Evolutionary conservation across 2,797 vertebrate genomes (phyloP), one percentile per base, ranked within the genome.

Genomic region (Cirrhinus mrigala): DNA sequence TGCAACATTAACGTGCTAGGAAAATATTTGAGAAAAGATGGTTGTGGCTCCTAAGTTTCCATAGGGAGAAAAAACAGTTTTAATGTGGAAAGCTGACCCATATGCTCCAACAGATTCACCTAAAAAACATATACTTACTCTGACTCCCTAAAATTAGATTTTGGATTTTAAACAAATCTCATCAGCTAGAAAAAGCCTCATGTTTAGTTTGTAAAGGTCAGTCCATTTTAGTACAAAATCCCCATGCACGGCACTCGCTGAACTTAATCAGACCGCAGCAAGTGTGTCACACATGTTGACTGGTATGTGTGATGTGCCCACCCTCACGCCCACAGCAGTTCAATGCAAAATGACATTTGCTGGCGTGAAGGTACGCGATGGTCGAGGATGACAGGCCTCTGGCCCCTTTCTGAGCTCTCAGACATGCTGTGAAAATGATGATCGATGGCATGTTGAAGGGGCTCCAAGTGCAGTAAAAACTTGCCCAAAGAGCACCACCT

Each of bases 401-500:
- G 92, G 93, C 92, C 92, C 90, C 90, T 87, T 85, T 81, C 81
- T 83, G 87, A 89, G 89, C 88, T 83, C 71, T 79, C 82, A 76
- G 84, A 79, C 73, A 82, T 44, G 79, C 81, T 86, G 80, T 76
- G 86, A 93, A 91, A 94, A 94, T 92, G 90, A 94, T 94, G 95
- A 95, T 94, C 91, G 92, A 95, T 95, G 92, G 91, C 89, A 88
- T 58, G 71, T 90, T 89, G 93, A 92, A 85, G 79, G 60, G 79
- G 71, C 29, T 64, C 77, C 79, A 77, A 79, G 62, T 81, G 77
- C 87, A 70, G 22, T 22, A 86, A 88, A 81, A 82, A 79, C 90
- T 58, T 94, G 93, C 95, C 94, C 93, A 89, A 93, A 96, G 94
- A 96, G 95, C 95, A 95, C 96, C 96, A 95, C 95, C 96, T 96